Conservation (phyloP, 2,797 vertebrate species). For the Sebastes diploproa region DNA sequence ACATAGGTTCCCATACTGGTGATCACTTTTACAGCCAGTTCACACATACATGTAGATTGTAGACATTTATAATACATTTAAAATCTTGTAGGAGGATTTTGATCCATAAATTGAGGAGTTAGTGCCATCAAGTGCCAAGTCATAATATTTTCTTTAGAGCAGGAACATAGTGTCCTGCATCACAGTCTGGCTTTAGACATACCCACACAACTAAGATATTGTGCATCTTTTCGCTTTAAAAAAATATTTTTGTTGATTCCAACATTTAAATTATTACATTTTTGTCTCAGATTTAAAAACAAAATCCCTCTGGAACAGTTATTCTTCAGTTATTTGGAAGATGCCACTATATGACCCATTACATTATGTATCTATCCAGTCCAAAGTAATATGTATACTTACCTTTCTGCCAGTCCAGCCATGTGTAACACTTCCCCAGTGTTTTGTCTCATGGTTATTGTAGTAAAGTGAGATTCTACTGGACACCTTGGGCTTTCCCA, state of each 20-base stretch:
- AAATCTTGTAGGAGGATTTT: not conserved
- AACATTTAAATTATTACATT: not conserved
- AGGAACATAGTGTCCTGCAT: not conserved
- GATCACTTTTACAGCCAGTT: not conserved
- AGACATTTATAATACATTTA: not conserved
- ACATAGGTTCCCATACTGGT: not conserved
- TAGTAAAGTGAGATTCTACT: conserved; percentile 53
- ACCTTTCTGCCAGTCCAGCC: not conserved
- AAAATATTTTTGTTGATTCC: not conserved
- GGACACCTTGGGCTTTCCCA: conserved; percentile 78
- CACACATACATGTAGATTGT: not conserved
- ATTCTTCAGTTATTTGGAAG: not conserved
- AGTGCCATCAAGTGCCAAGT: not conserved
- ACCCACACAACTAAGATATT: not conserved
- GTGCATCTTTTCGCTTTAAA: not conserved
- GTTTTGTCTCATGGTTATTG: conserved; percentile 36
- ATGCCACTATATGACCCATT: not conserved
- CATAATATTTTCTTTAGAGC: not conserved
- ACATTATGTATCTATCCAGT: not conserved
- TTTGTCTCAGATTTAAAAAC: not conserved
- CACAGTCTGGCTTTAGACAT: not conserved
- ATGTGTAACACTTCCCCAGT: not conserved
- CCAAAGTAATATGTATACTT: not conserved
- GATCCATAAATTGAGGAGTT: not conserved
- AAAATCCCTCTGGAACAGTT: not conserved